These are phyloP conservation scores for Alectoris magna DNA, from an alignment of 2,797 vertebrate genomes.

Conservation along the genomic window DNA sequence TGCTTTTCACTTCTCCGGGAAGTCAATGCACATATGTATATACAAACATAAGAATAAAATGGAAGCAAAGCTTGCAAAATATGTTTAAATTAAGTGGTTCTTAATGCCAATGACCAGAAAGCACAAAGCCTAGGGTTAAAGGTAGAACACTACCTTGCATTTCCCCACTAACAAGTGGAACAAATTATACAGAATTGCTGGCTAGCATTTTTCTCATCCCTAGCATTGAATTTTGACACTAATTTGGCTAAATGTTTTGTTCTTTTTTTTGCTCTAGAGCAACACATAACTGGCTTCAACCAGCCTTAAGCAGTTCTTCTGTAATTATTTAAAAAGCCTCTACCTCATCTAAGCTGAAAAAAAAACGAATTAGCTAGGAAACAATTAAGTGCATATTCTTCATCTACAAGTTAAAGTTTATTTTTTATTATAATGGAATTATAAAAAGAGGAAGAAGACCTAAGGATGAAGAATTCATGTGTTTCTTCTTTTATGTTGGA, in stretches of 20 bases:
- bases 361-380: slow-evolving; percentile 5
- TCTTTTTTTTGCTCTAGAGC: not conserved
- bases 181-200: not conserved
- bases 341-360: not conserved
- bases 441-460: not conserved
- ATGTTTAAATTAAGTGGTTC: not conserved
- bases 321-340: slow-evolving; percentile 23
- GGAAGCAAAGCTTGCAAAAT: not conserved
- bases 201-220: not conserved
- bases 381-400: slow-evolving; percentile 27
- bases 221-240: not conserved
- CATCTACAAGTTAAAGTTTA: not conserved
- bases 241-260: not conserved
- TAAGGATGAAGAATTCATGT: not conserved
- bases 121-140: not conserved
- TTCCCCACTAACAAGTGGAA: not conserved
- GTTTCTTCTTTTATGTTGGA: not conserved
- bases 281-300: slow-evolving; percentile 6
- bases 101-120: not conserved
- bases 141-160: not conserved
- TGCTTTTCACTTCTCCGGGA: not conserved
- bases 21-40: not conserved
- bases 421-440: not conserved
- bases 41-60: not conserved
- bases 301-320: not conserved